phyloP scores from a whole-genome alignment of 2,797 vertebrate species.

The Sphaeramia orbicularis region DNA sequence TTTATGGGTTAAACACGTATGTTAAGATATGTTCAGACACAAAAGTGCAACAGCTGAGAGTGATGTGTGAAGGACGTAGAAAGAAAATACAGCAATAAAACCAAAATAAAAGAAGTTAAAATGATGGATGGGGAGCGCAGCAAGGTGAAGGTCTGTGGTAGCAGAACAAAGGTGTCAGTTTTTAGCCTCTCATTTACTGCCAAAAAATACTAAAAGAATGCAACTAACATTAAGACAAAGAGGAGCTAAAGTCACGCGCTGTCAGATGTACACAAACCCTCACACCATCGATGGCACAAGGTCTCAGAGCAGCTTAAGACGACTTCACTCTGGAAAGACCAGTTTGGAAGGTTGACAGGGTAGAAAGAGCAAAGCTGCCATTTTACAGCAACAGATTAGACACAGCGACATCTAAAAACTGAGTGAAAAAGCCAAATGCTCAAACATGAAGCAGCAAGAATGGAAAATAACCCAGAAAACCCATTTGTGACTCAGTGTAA shows the following conservation, averaged over 20 bases:
- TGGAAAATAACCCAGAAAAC: constrained; percentile 39
- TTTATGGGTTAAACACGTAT: too few species aligned
- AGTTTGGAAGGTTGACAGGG: constrained; percentile 9
- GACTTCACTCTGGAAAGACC: constrained; percentile 2
- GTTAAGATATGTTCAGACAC: too few species aligned
- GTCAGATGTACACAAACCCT: constrained; percentile 12
- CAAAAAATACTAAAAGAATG: constrained; percentile 8
- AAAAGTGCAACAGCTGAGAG: constrained; percentile 5
- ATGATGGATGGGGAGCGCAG: not conserved
- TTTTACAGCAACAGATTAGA: constrained; percentile 30
- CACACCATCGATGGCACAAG: constrained; percentile 5
- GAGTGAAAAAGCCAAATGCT: constrained; percentile 40
- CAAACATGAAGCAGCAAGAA: constrained; percentile 55
- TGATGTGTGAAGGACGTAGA: not conserved
- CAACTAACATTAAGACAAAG: constrained; percentile 1
- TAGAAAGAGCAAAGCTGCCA: constrained; percentile 30
- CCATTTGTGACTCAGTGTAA: constrained; percentile 12
- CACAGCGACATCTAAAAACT: constrained; percentile 56
- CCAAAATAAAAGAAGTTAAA: not conserved
- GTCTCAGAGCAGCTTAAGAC: not conserved
- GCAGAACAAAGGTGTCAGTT: constrained; percentile 9
- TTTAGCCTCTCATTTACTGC: constrained; percentile 6
- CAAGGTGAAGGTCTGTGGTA: not conserved
- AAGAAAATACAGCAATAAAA: constrained; percentile 3
- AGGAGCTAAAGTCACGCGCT: not conserved